Evolutionary conservation across 1,140 invertebrate species (phyloP).

Genomic region (Manduca sexta): DNA sequence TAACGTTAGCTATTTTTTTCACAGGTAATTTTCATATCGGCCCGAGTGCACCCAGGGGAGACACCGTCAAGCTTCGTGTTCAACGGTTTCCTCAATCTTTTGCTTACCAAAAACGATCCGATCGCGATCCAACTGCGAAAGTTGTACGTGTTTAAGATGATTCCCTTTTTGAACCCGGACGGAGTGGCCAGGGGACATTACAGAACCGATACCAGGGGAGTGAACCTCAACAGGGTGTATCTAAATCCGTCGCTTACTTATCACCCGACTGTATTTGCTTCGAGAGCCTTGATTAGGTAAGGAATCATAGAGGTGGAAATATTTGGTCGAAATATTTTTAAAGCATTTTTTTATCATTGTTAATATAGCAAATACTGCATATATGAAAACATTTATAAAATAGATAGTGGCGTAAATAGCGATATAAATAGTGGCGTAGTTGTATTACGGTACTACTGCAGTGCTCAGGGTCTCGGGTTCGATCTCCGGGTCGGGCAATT

Average conservation of each 20-base stretch:
- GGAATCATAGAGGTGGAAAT: no score
- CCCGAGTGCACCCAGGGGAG: slow-evolving; percentile 94
- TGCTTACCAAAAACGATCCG: slow-evolving; percentile 82
- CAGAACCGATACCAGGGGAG: slow-evolving; percentile 89
- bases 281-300: slow-evolving; percentile 59
- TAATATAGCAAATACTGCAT: no score
- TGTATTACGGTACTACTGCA: no score
- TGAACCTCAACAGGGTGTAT: slow-evolving; percentile 81
- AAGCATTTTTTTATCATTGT: no score
- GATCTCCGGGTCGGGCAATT: no score
- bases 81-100: slow-evolving; percentile 90
- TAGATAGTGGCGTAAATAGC: no score
- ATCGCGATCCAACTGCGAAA: slow-evolving; percentile 83
- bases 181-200: slow-evolving; percentile 93
- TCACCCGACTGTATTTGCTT: slow-evolving; percentile 60
- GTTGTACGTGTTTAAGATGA: slow-evolving; percentile 91
- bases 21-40: slow-evolving; percentile 89
- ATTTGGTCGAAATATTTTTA: no score
- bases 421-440: no score
- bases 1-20: slow-evolving; percentile 22
- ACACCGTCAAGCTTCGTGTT: slow-evolving; percentile 95
- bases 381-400: no score
- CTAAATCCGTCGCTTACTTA: slow-evolving; percentile 50
- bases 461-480: no score
- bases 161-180: slow-evolving; percentile 95